A percentile compares a stretch with the other conserved stretches of the same genome.
Evolutionary conservation across 2,888 invertebrate species (phyloP).

Genomic region (Lasioglossum oenotherae): DNA sequence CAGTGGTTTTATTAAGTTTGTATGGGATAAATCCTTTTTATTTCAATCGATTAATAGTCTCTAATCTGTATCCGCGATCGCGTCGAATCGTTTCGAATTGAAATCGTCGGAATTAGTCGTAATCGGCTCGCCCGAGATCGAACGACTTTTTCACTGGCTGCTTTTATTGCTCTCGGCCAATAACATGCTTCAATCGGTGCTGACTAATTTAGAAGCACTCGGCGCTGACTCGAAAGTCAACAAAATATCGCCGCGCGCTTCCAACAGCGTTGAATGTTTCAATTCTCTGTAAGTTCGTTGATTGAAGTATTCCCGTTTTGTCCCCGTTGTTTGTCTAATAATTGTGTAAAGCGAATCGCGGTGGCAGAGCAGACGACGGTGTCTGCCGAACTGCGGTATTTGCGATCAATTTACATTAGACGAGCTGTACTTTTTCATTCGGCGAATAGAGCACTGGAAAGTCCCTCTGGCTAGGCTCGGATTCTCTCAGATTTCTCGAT

Average conservation of each 20-base stretch:
- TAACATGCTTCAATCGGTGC: background rate
- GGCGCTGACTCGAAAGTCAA: background rate
- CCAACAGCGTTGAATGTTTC: slow-evolving; percentile 4
- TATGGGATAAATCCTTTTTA: too few species aligned
- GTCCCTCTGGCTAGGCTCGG: too few species aligned
- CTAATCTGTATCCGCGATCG: background rate
- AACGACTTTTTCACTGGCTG: background rate
- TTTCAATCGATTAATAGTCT: background rate
- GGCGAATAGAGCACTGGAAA: background rate
- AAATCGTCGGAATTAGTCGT: background rate
- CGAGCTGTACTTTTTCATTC: background rate
- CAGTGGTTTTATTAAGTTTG: too few species aligned
- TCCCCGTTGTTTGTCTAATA: background rate
- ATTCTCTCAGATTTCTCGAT: too few species aligned
- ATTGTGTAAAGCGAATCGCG: background rate
- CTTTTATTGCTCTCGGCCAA: background rate
- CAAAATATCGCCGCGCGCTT: background rate
- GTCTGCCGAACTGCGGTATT: background rate
- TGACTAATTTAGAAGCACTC: background rate
- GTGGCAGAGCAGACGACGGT: background rate
- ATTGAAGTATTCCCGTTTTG: background rate
- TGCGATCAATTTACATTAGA: background rate
- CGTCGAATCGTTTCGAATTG: background rate
- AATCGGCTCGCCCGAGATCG: background rate
- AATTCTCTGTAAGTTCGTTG: slow-evolving; percentile 15